Base-by-base conservation (phyloP, 2,113 vertebrate species). In the Engraulis encrasicolus region DNA sequence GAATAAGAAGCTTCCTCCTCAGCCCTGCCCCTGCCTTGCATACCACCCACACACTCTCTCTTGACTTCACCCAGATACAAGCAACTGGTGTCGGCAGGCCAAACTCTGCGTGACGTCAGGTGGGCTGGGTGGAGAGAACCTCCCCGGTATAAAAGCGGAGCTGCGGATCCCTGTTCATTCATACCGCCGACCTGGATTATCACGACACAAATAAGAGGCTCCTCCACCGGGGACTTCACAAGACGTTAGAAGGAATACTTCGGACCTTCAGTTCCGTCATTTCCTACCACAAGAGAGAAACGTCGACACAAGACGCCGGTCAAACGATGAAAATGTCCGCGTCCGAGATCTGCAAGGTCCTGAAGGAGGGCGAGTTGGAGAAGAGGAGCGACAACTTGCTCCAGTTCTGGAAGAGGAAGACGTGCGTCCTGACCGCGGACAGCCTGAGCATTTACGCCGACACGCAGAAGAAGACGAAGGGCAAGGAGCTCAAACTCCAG, bases 381-480 rank as follows among this genome's bases (percentile, higher is more conserved):
- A 99, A 99, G 93, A 95, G 98, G 85, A 98, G 97, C 91, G 97
- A 97, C 93, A 97, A 95, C 91, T 94, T 99, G 19, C 95, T 99
- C 86, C 98, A 99, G 94, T 93, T 99, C 58, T 99, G 98, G 98
- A 98, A 96, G 92, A 96, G 96, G 91, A 99, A 99, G 95, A 96
- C 95, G 86, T 97, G 97, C 86, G 97, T 98, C 90, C 95, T 99
- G 89, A 98, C 97, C 87, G 89, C 93, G 82, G 98, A 99, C 93
- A 95, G 97, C 90, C 96, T 99, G 86, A 95, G 94, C 88, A 95
- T 99, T 27, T 98, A 96, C 92, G 90, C 96, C 61, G 96, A 97
- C 88, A 92, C 94, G 80, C 96, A 96, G 90, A 96, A 95, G 92
- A 95, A 95, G 87, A 91, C 92, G 88, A 94, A 92, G 82, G 92